These are phyloP conservation scores for Cheilosia vernalis DNA, from an alignment of 2,888 invertebrate species.

Conservation along the genomic window DNA sequence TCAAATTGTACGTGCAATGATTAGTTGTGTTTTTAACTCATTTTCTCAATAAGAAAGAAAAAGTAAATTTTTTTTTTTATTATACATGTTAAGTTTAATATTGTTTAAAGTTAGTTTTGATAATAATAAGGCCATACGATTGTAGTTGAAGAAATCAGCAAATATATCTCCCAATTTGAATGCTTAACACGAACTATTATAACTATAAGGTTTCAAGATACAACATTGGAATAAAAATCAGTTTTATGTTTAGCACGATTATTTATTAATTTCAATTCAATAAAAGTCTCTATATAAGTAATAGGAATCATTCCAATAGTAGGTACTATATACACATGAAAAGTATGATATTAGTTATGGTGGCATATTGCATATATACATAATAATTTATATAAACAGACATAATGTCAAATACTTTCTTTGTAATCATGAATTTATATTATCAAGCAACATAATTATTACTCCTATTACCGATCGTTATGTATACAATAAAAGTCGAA, in stretches of 20 bases:
- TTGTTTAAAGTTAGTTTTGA: conserved; percentile 29
- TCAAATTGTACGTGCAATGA: conserved; percentile 56
- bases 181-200: conserved; percentile 55
- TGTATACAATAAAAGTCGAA: conserved; percentile 64
- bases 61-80: conserved; percentile 12
- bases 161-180: conserved; percentile 10
- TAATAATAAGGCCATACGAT: conserved; percentile 37
- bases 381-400: conserved; percentile 18
- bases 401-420: conserved; percentile 49
- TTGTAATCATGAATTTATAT: conserved; percentile 60
- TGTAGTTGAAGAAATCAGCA: background rate
- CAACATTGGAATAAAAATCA: conserved; percentile 9
- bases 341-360: conserved; percentile 28
- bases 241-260: conserved; percentile 16
- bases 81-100: conserved; percentile 34
- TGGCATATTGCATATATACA: conserved; percentile 48
- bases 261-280: background rate
- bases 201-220: conserved; percentile 63
- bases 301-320: conserved; percentile 63
- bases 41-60: conserved; percentile 7
- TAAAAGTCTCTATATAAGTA: conserved; percentile 34
- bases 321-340: conserved; percentile 42
- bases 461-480: conserved; percentile 65
- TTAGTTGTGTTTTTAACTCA: conserved; percentile 15
- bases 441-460: conserved; percentile 52